Conservation (phyloP, 1,140 invertebrate species). For the Magallana angulata region DNA sequence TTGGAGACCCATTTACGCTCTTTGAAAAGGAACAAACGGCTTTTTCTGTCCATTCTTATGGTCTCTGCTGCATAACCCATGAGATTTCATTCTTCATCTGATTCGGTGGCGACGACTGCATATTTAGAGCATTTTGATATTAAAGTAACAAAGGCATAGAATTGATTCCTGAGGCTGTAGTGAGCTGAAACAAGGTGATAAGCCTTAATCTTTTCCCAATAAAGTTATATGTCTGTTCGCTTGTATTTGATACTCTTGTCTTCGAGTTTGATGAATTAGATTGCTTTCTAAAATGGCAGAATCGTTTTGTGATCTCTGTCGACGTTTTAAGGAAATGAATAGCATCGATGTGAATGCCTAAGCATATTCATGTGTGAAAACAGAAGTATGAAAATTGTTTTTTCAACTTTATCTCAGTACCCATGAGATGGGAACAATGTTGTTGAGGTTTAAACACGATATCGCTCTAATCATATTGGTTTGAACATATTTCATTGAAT, state of each 20-base stretch:
- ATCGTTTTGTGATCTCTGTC: background rate
- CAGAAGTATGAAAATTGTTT: background rate
- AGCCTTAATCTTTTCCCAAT: too few relatives aligned
- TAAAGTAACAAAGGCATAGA: background rate
- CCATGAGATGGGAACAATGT: background rate
- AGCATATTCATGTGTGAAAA: background rate
- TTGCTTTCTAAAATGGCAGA: conserved; percentile 7
- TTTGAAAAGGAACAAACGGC: too few relatives aligned
- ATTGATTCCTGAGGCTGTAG: background rate
- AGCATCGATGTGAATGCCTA: background rate
- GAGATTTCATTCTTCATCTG: background rate
- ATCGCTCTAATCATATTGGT: too few relatives aligned
- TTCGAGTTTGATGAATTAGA: conserved; percentile 21
- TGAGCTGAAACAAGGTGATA: background rate
- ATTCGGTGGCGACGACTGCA: too few relatives aligned
- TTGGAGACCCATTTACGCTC: too few relatives aligned
- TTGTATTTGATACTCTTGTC: background rate
- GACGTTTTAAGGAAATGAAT: conserved; percentile 26
- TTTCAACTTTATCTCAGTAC: background rate
- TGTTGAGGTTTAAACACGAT: background rate
- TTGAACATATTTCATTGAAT: too few relatives aligned
- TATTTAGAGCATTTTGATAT: too few relatives aligned
- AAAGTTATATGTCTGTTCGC: too few relatives aligned
- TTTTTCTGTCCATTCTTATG: too few relatives aligned
- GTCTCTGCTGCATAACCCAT: background rate